A percentile compares a stretch with the other conserved stretches of the same genome.
phyloP scores from a whole-genome alignment of 1,140 invertebrate species.

The Lepidurus apus region DNA sequence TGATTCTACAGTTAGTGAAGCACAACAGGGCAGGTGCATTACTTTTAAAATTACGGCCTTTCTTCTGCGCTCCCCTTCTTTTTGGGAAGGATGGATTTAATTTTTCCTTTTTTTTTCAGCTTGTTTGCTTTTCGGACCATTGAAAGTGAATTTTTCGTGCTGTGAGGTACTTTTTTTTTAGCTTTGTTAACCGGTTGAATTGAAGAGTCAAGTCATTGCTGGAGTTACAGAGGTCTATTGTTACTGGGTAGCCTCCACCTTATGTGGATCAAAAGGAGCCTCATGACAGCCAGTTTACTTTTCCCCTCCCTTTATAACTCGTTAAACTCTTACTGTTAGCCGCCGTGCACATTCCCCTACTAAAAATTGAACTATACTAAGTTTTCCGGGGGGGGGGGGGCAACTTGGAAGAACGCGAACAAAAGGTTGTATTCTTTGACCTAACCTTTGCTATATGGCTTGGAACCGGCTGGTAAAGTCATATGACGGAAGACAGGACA shows the following conservation, averaged over 20 bases:
- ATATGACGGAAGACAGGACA: background rate
- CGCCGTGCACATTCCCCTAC: background rate
- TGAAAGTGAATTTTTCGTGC: background rate
- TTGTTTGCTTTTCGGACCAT: constrained; percentile 19
- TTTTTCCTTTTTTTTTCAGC: background rate
- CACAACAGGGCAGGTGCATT: background rate
- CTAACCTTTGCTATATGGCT: background rate
- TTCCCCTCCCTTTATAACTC: constrained; percentile 14
- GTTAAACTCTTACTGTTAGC: constrained; percentile 13
- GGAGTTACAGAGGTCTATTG: constrained; percentile 8
- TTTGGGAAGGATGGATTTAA: background rate
- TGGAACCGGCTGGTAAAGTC: background rate
- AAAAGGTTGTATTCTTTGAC: constrained; percentile 22
- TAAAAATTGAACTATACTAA: background rate
- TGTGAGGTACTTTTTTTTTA: constrained; percentile 1
- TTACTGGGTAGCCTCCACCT: constrained; percentile 15
- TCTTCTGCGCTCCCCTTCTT: background rate
- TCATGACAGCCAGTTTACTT: constrained; percentile 6
- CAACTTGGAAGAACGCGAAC: constrained; percentile 1
- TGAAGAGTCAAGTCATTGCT: constrained; percentile 21
- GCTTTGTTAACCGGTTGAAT: background rate
- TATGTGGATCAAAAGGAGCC: constrained; percentile 8
- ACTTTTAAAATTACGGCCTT: background rate
- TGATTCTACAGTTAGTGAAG: background rate
- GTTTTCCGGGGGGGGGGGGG: background rate